phyloP scores from a whole-genome alignment of 2,113 vertebrate genomes.

The Heterochromis multidens region DNA sequence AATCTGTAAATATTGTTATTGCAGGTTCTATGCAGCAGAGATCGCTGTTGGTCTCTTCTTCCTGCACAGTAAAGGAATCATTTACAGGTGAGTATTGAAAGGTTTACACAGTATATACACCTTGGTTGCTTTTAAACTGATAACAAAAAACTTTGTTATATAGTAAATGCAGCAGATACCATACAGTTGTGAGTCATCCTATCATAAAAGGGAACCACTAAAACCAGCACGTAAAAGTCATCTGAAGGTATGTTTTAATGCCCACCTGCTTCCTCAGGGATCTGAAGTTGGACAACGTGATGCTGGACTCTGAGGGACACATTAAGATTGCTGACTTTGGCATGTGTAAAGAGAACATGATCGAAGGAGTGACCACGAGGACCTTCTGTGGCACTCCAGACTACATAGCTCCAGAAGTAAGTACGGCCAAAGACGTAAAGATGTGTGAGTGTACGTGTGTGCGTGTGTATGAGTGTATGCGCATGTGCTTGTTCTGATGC shows the following conservation, averaged over 20 bases:
- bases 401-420: constrained; percentile 98
- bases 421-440: constrained; percentile 45
- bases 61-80: constrained; percentile 89
- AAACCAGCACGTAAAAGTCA: neutral
- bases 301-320: constrained; percentile 94
- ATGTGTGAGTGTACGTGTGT: neutral
- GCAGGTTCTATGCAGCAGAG: constrained; percentile 95
- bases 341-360: constrained; percentile 98
- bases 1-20: constrained; percentile 42
- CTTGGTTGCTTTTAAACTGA: neutral
- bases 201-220: neutral
- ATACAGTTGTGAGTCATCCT: neutral
- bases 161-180: neutral
- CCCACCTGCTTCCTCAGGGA: constrained; percentile 76
- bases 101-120: neutral
- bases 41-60: constrained; percentile 95
- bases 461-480: neutral
- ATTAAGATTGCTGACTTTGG: constrained; percentile 99
- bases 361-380: constrained; percentile 84
- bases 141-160: neutral
- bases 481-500: neutral
- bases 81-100: constrained; percentile 84
- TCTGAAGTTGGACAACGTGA: constrained; percentile 96
- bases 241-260: neutral
- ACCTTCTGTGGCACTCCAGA: constrained; percentile 98